Conservation (phyloP, 2,113 vertebrate species). For the Colinus virginianus region DNA sequence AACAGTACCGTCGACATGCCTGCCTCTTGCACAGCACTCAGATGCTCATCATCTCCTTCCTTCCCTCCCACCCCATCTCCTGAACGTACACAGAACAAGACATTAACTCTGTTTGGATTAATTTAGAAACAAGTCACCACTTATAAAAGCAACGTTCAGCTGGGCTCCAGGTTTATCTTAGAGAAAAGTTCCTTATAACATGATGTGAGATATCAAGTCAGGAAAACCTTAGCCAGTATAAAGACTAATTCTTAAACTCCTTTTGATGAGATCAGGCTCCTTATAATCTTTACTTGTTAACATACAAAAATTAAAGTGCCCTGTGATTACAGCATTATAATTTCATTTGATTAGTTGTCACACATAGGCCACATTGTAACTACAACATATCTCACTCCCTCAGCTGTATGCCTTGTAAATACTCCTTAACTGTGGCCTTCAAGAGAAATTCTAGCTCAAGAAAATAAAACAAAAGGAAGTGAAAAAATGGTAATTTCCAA, state of each 20-base stretch:
- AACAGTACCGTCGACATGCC: not conserved
- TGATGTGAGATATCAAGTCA: not conserved
- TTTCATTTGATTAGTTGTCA: not conserved
- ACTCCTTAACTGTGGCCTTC: not conserved
- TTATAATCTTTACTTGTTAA: not conserved
- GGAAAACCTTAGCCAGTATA: not conserved
- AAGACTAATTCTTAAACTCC: conserved; percentile 9
- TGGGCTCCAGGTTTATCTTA: not conserved
- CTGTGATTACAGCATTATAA: not conserved
- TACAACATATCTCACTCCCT: not conserved
- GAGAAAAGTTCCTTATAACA: not conserved
- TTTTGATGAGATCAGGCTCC: not conserved
- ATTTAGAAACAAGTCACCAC: not conserved
- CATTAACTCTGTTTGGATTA: not conserved
- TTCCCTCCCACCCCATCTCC: not conserved
- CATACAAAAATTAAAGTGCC: not conserved
- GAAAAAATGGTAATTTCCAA: not conserved
- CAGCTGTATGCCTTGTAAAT: not conserved
- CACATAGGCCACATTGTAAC: not conserved
- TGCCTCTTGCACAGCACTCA: not conserved
- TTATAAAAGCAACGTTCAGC: not conserved
- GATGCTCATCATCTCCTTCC: not conserved
- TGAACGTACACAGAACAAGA: not conserved
- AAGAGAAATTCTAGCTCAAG: not conserved
- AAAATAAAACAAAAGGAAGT: not conserved